phyloP scores from a whole-genome alignment of 2,888 invertebrate species.

The Parnassius apollo region DNA sequence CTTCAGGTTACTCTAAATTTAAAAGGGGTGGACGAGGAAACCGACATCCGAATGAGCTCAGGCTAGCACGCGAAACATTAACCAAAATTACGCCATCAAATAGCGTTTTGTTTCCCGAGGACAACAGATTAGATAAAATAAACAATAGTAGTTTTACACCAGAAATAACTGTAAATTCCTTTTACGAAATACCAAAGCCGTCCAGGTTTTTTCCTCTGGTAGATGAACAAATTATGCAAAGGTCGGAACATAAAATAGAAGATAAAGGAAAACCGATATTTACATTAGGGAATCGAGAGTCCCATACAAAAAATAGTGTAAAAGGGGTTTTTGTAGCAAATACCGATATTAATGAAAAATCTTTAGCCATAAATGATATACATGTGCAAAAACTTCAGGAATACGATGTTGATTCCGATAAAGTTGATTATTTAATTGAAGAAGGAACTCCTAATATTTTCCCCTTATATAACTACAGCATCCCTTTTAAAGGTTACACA shows the following conservation, averaged over 20 bases:
- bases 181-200: conserved; percentile 42
- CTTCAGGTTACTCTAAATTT: conserved; percentile 42
- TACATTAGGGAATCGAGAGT: conserved; percentile 13
- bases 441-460: conserved; percentile 37
- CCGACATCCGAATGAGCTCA: conserved; percentile 41
- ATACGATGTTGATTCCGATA: conserved; percentile 41
- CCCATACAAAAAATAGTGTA: conserved; percentile 29
- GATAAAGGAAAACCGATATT: neutral
- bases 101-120: conserved; percentile 33
- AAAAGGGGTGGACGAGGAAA: conserved; percentile 39
- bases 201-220: conserved; percentile 53
- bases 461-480: conserved; percentile 42
- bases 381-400: conserved; percentile 23
- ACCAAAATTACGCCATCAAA: conserved; percentile 35
- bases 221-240: conserved; percentile 41
- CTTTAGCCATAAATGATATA: conserved; percentile 27
- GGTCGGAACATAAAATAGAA: conserved; percentile 33
- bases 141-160: conserved; percentile 30
- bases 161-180: conserved; percentile 39
- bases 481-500: conserved; percentile 36
- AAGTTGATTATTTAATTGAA: conserved; percentile 53
- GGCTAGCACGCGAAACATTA: conserved; percentile 45
- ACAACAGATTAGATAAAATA: conserved; percentile 24
- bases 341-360: conserved; percentile 25
- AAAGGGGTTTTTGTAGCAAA: conserved; percentile 43